Evolutionary conservation across 2,888 invertebrate genomes (phyloP).

Genomic region (Sphecodes monilicornis): DNA sequence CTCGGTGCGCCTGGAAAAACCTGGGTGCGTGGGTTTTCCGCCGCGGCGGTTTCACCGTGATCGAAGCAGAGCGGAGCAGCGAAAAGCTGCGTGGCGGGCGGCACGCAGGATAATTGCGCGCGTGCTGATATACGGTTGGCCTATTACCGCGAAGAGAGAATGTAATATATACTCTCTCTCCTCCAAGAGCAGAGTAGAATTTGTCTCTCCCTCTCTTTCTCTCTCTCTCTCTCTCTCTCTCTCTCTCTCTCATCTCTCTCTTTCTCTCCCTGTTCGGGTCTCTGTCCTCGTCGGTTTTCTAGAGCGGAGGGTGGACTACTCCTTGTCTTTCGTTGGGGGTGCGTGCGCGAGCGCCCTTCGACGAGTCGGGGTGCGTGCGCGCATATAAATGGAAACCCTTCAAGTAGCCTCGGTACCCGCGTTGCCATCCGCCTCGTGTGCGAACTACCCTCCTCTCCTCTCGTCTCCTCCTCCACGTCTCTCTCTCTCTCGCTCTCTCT

Average conservation of each 20-base stretch:
- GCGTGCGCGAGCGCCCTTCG: conserved; percentile 61
- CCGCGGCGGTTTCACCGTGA: conserved; percentile 29
- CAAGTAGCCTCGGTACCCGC: conserved; percentile 78
- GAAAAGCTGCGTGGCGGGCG: conserved; percentile 56
- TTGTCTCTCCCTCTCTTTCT: conserved; percentile 3
- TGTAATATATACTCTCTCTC: conserved; percentile 60
- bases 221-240: conserved; percentile 29
- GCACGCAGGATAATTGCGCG: conserved; percentile 78
- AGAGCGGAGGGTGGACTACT: conserved; percentile 13
- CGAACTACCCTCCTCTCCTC: conserved; percentile 43
- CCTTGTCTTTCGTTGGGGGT: conserved; percentile 34
- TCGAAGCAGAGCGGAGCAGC: conserved; percentile 33
- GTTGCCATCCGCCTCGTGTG: conserved; percentile 67
- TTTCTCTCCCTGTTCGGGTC: not conserved
- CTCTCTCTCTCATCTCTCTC: not conserved
- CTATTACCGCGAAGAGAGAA: conserved; percentile 71
- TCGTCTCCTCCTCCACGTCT: conserved; percentile 25
- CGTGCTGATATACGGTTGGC: conserved; percentile 72
- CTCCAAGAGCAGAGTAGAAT: conserved; percentile 56
- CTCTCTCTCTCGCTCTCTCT: conserved; percentile 5
- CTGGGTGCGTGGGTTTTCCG: not conserved
- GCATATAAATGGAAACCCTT: conserved; percentile 83
- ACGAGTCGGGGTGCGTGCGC: conserved; percentile 76
- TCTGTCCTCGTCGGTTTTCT: conserved; percentile 30
- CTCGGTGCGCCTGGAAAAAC: not conserved